Evolutionary conservation across 1,140 invertebrate species (phyloP), one percentile per base, ranked within the genome.

Genomic region (Meloidogyne exigua): DNA sequence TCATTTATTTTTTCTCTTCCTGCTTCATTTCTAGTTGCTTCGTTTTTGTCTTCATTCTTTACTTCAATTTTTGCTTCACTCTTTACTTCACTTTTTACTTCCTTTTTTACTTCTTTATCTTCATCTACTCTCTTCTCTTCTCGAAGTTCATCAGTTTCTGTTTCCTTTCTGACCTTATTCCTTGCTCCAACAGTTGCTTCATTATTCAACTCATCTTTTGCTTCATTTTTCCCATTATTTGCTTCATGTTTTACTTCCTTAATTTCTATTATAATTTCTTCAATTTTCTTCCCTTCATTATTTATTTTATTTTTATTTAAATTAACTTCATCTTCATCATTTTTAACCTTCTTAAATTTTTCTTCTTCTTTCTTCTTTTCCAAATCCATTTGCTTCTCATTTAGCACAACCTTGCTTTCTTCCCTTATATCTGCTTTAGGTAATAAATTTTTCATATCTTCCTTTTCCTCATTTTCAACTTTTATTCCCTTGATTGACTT

Each of bases 261-360:
- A 23, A 23, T 39, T 25, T 69, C 44, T 44, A 42, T 26, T 7
- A 12, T 36, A 23, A 26, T 69, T 26, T 26, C 68, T 57, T 18
- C 68, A 18, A 12, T 0, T 25, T 69, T 69, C 11, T 69, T 25
- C 28, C 10, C 68, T 5, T 69, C 23, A 42, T 69, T 15, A 11
- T 69, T 28, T 26, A 42, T 69, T n/a, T 57, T 57, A 57, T 57
- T 57, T n/a, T 57, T 57, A 57, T n/a, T 57, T 49, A 49, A 49
- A 49, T 49, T 49, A 18, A 15, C 13, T 49, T 49, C 44, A 49
- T 18, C 3, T 57, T 57, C n/a, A 7, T 57, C 49, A n/a, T 57
- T n/a, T 57, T 44, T 68, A 68, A 9, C 42, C 18, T 44, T 44
- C 9, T 44, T 18, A 44, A 15, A 1, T 44, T 44, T 44, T 18